A percentile compares a stretch with the other conserved stretches of the same genome.
These are phyloP conservation scores for Drosophila picticornis DNA, from an alignment of 2,888 invertebrate species.

Conservation along the genomic window DNA sequence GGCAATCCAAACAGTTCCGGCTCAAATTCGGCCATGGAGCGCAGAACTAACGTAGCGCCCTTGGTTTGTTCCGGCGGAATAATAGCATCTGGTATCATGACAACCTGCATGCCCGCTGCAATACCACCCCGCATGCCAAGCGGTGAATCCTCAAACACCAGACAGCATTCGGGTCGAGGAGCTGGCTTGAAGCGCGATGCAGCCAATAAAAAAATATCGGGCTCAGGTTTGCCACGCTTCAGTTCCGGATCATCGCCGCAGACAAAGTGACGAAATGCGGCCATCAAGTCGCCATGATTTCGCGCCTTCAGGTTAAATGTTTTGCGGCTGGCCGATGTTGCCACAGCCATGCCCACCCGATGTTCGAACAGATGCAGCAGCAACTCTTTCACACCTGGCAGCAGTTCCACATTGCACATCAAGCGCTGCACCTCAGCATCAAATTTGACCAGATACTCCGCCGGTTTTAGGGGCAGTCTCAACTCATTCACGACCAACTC, in stretches of 20 bases:
- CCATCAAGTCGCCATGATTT: slow-evolving; percentile 88
- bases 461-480: slow-evolving; percentile 88
- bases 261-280: slow-evolving; percentile 90
- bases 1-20: slow-evolving; percentile 94
- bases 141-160: slow-evolving; percentile 96
- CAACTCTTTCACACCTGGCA: slow-evolving; percentile 91
- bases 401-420: slow-evolving; percentile 87
- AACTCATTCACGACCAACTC: slow-evolving; percentile 86
- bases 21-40: slow-evolving; percentile 90
- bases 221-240: slow-evolving; percentile 92
- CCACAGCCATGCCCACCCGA: slow-evolving; percentile 92
- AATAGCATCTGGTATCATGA: slow-evolving; percentile 90
- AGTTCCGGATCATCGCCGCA: slow-evolving; percentile 93
- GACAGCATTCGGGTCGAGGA: slow-evolving; percentile 89
- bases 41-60: slow-evolving; percentile 89
- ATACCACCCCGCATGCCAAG: slow-evolving; percentile 92
- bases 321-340: slow-evolving; percentile 91
- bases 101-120: slow-evolving; percentile 93
- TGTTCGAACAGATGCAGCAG: slow-evolving; percentile 90
- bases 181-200: slow-evolving; percentile 89
- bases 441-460: slow-evolving; percentile 86
- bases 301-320: slow-evolving; percentile 89
- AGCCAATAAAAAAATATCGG: slow-evolving; percentile 93
- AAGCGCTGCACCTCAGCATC: slow-evolving; percentile 83
- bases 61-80: slow-evolving; percentile 85